phyloP scores from a whole-genome alignment of 2,888 invertebrate species.

The Nomada ruficornis region DNA sequence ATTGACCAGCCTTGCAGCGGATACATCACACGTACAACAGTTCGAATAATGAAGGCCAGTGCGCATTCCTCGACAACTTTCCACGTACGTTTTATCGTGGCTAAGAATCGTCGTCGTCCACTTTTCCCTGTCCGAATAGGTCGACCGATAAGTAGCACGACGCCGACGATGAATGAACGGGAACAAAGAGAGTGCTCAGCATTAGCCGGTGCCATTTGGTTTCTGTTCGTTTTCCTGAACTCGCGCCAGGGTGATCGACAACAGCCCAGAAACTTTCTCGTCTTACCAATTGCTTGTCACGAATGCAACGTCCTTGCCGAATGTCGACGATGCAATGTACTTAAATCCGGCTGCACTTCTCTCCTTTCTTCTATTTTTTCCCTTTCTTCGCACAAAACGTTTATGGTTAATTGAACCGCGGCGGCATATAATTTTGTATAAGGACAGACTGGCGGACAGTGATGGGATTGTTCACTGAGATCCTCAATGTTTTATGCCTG shows the following conservation, averaged over 20 bases:
- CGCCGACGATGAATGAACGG: constrained; percentile 51
- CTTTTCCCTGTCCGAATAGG: constrained; percentile 63
- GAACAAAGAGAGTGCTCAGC: constrained; percentile 33
- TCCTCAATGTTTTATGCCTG: too few relatives aligned
- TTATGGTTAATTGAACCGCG: too few relatives aligned
- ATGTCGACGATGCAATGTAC: not conserved
- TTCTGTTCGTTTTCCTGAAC: constrained; percentile 22
- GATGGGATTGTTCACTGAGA: too few relatives aligned
- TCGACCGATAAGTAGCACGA: constrained; percentile 59
- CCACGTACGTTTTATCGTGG: constrained; percentile 60
- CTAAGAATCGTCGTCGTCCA: constrained; percentile 62
- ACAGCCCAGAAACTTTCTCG: constrained; percentile 21
- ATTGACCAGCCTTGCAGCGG: constrained; percentile 15
- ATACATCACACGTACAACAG: constrained; percentile 3
- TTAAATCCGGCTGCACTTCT: too few relatives aligned
- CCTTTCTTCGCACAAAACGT: too few relatives aligned
- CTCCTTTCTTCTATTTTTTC: too few relatives aligned
- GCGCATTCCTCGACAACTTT: constrained; percentile 66
- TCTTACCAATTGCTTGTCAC: not conserved
- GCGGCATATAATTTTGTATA: too few relatives aligned
- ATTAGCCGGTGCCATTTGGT: constrained; percentile 24
- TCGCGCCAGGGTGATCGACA: constrained; percentile 14
- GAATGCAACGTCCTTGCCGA: not conserved
- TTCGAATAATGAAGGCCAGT: constrained; percentile 65
- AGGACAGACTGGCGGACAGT: too few relatives aligned